These are phyloP conservation scores for Disparrhopalites patrizii DNA, from an alignment of 2,888 invertebrate genomes.

Conservation along the genomic window DNA sequence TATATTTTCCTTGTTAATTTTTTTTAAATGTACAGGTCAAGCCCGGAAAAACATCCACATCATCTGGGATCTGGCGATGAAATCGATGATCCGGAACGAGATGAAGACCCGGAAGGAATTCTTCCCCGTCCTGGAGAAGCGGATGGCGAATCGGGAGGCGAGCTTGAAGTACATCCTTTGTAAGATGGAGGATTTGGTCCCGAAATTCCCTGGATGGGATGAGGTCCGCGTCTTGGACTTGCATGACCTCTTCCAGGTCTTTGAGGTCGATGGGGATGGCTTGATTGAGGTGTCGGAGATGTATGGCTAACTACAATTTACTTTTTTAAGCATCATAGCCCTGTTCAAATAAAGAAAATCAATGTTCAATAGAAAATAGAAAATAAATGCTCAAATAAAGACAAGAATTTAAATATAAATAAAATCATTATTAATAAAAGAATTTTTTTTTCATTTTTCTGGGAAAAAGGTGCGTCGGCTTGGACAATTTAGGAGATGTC, in stretches of 20 bases:
- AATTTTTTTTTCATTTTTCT: neutral
- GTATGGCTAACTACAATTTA: too few species aligned
- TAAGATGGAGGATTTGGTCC: constrained; percentile 32
- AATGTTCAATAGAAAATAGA: too few species aligned
- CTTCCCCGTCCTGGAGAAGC: constrained; percentile 31
- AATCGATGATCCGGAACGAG: constrained; percentile 42
- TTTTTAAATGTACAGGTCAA: neutral
- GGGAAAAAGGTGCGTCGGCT: constrained; percentile 38
- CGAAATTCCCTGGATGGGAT: constrained; percentile 39
- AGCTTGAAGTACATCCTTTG: constrained; percentile 39
- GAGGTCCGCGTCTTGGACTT: constrained; percentile 44
- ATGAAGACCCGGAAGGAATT: constrained; percentile 16
- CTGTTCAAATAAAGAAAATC: too few species aligned
- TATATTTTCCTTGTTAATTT: too few species aligned
- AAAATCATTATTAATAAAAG: too few species aligned
- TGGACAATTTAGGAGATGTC: constrained; percentile 45
- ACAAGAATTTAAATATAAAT: too few species aligned
- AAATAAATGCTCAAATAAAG: too few species aligned
- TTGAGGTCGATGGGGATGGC: constrained; percentile 48
- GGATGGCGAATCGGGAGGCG: constrained; percentile 36
- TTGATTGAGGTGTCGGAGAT: constrained; percentile 47
- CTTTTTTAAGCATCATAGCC: too few species aligned
- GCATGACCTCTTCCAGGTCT: constrained; percentile 47
- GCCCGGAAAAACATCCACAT: constrained; percentile 11
- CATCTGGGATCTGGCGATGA: constrained; percentile 35